Base-by-base conservation (phyloP, 2,113 vertebrate species). In the Dipodomys spectabilis region DNA sequence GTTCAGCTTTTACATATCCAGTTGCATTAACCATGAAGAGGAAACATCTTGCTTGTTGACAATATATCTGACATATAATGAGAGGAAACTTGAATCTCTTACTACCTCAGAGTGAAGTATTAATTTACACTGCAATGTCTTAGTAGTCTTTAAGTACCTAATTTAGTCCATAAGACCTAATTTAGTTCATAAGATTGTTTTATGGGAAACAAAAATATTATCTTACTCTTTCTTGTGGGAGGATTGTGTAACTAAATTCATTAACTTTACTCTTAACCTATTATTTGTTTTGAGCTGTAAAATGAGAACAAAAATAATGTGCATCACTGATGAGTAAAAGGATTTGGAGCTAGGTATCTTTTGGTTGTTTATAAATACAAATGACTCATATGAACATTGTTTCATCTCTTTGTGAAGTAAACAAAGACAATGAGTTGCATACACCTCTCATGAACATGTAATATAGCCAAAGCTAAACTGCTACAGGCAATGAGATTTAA, bases 101-200 rank as follows among this genome's bases (percentile, higher is more conserved):
- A 28, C 32, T 23, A 88, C 88, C 73, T 73, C 15, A 86, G 19
- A 69, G 18, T 62, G 80, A 95, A 86, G 74, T 77, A 53, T 28
- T 8, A 9, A 60, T 92, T 68, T 35, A 44, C 83, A 19, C 18
- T 18, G 65, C 20, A 74, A 45, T 62, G 44, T 60, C 23, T 67
- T 53, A 92, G 23, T 3, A 62, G 67, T 39, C 64, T 68, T 27
- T 82, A 64, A 91, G 1, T 87, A 88, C 2, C 86, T 91, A 57
- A 93, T 39, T 92, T 80, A 93, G 86, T 88, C 32, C 57, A 32
- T 83, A 74, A 82, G 2, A 0, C 2, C 86, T 91, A 57, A 93
- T 39, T 92, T 80, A 93, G 86, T 88, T n/a, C 57, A 32, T 83
- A 74, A 82, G 2, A 0, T 72, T 71, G 30, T 87, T 22, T 90